A percentile compares a stretch with the other conserved stretches of the same genome.
phyloP scores from a whole-genome alignment of 2,113 vertebrate genomes.

The Pleuronectes platessa region DNA sequence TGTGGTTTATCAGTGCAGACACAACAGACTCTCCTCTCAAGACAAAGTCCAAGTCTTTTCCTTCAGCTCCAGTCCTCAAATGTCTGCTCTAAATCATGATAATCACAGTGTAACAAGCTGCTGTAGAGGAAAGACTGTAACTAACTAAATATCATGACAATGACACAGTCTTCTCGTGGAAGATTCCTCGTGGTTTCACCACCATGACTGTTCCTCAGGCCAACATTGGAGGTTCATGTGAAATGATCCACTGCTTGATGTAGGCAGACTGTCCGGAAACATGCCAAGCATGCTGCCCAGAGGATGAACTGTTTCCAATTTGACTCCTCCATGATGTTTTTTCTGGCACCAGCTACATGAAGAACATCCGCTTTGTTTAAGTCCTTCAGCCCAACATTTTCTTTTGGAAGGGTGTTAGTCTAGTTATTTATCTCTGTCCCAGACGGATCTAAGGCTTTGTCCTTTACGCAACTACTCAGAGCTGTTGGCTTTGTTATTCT shows the following conservation, averaged over 20 bases:
- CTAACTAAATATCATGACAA: neutral
- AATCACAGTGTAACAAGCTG: constrained; percentile 1
- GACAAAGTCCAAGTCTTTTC: constrained; percentile 14
- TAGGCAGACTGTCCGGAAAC: neutral
- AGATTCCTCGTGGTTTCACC: neutral
- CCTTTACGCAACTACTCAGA: neutral
- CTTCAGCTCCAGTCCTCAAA: constrained; percentile 32
- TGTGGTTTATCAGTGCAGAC: neutral
- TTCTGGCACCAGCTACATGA: neutral
- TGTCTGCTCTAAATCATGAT: constrained; percentile 1
- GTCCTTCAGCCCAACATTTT: neutral
- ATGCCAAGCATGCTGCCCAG: neutral
- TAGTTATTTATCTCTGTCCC: neutral
- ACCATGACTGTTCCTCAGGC: neutral
- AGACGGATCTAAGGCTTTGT: neutral
- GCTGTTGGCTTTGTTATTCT: no score
- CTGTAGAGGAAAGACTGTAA: neutral
- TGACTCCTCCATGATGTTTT: neutral
- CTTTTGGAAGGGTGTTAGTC: neutral
- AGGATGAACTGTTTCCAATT: neutral
- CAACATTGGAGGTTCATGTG: neutral
- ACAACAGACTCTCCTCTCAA: no score
- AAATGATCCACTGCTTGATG: neutral
- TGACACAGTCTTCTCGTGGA: neutral
- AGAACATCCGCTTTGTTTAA: neutral